Base-by-base conservation (phyloP, 2,888 invertebrate species). In the Tenthredo notha region DNA sequence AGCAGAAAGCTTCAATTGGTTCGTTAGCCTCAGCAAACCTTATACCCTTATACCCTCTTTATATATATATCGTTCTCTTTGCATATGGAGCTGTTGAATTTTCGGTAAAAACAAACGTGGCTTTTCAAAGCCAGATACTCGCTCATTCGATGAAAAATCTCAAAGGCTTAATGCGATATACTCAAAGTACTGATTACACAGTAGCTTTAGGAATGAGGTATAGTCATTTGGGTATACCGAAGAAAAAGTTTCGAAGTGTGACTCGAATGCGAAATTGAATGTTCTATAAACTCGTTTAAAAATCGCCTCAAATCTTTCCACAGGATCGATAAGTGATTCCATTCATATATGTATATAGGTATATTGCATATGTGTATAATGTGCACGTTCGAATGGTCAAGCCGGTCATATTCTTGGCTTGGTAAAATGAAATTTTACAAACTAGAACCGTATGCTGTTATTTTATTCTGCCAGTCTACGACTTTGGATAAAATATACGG, bases 21-120 rank as follows among this genome's bases (percentile, higher is more conserved):
- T 80, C 80, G 80, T 61, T 80, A 80, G 80, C 80, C 1, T 80
- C n/a, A 18, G 80, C 40, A 37, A 80, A 80, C 58, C 58, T 61
- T 77, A 25, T 50, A 77, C 21, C 58, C 58, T 61, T 77, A 25
- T 50, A 77, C 21, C 40, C 40, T 21, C 40, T 21, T 7, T 33
- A 6, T 43, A n/a, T 72, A 65, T 15, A 67, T 18, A 67, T 43
- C 12, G 4, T 40, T 12, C 43, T 74, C 74, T 40, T 43, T 74
- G 12, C 43, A 40, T 43, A 40, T 43, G n/a, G 43, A 74, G 25
- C 21, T 15, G 33, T 6, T 33, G 43, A 74, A 72, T 40, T 18
- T n/a, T 25, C 29, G 21, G 25, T 65, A 65, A 67, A 67, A 67
- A 67, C 29, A 25, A 67, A 33, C 67, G 33, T 25, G 25, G 21